Evolutionary conservation across 2,113 vertebrate genomes (phyloP), one percentile per base, ranked within the genome.

Genomic region (Poicephalus meyeri): DNA sequence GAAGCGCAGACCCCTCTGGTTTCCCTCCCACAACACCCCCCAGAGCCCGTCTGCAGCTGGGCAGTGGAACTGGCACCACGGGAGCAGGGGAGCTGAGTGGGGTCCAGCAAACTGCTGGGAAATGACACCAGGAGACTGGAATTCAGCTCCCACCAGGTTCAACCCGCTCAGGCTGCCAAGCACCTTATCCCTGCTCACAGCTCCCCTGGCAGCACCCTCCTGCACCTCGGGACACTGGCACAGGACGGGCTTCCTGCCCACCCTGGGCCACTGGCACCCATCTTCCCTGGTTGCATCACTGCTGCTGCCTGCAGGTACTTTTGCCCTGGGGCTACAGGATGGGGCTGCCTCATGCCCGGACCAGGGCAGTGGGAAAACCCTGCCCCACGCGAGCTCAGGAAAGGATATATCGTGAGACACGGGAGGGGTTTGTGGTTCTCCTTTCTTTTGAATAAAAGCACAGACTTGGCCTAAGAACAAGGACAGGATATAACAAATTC

Each of bases 281-380:
- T 9, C 35, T 39, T 15, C n/a, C 44, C n/a, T 6, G 39, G 60
- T n/a, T 13, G 8, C 4, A 18, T 6, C 44, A 33, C 37, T 58
- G 50, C 50, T 33, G 50, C 42, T 21, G 3, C 46, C 58, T 4
- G 1, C 10, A 9, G 28, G 16, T 29, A 19, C 68, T 53, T 10
- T 16, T 4, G 3, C 42, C 12, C 9, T 1, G 1, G 28, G 19
- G 41, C 35, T 18, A 37, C 0, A 1, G 46, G 53, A 41, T 2
- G 29, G 23, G 29, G 63, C 23, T 69, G 46, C n/a, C 41, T 42
- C 25, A 8, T 24, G 56, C 33, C 13, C 15, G 21, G 33, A 24
- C 6, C 21, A 35, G 56, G 33, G 56, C 56, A 58, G 56, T 58
- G 56, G 56, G 14, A 35, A 58, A 58, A 35, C 33, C 56, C 56